These are phyloP conservation scores for Atrichornis clamosus DNA, from an alignment of 2,113 vertebrate genomes.

Conservation along the genomic window DNA sequence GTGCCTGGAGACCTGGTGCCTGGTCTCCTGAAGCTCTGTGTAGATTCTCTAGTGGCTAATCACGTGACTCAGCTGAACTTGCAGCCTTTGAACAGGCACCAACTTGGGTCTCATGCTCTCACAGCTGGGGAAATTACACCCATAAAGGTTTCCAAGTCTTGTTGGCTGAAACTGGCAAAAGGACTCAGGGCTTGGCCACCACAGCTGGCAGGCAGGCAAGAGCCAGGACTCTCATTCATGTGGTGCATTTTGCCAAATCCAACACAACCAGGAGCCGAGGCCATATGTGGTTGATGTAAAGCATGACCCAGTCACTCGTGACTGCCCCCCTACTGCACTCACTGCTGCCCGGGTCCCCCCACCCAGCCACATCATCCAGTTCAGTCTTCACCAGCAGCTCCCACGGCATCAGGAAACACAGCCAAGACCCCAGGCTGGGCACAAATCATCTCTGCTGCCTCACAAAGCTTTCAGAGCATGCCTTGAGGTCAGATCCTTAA, in stretches of 20 bases:
- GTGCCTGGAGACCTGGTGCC: no score
- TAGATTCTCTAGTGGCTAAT: neutral
- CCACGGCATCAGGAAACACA: neutral
- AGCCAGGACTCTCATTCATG: neutral
- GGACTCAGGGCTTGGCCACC: neutral
- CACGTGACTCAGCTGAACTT: neutral
- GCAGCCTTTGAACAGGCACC: neutral
- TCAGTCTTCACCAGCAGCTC: neutral
- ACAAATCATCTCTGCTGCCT: neutral
- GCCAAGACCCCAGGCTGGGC: neutral
- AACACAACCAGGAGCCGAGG: neutral
- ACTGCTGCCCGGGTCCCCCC: neutral
- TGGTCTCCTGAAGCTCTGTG: neutral
- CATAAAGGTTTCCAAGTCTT: neutral
- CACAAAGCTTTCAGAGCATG: neutral
- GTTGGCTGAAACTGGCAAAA: neutral
- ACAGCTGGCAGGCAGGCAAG: neutral
- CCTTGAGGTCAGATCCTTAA: neutral
- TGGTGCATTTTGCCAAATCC: neutral
- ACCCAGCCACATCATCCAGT: no score
- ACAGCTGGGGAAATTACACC: neutral
- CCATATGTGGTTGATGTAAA: neutral
- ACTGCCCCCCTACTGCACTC: neutral
- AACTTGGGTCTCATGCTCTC: neutral
- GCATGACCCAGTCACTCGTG: accelerated